Evolutionary conservation across 2,113 vertebrate genomes (phyloP).

Genomic region (Centrocercus urophasianus): DNA sequence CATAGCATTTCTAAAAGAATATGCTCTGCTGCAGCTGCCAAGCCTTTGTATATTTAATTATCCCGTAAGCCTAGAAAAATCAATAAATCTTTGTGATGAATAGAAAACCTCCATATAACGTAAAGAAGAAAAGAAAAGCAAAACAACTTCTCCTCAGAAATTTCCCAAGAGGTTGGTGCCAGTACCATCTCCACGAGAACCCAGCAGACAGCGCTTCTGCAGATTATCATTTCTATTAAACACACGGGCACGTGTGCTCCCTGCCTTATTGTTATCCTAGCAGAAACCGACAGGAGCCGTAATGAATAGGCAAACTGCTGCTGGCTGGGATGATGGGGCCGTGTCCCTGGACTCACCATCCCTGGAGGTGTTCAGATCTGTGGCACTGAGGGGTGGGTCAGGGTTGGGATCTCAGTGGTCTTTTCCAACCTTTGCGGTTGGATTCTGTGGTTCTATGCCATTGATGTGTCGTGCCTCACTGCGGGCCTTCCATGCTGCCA

Average conservation of each 20-base stretch:
- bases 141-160: neutral
- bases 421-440: too few relatives aligned
- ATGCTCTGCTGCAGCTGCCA: conserved; percentile 70
- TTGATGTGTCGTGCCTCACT: neutral
- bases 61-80: conserved; percentile 60
- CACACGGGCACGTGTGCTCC: conserved; percentile 27
- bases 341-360: too few relatives aligned
- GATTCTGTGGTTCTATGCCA: neutral
- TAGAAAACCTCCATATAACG: conserved; percentile 61
- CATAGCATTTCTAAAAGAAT: conserved; percentile 69
- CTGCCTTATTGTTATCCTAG: conserved; percentile 49
- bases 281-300: conserved; percentile 52
- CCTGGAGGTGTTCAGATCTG: too few relatives aligned
- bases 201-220: conserved; percentile 59
- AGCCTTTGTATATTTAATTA: conserved; percentile 76
- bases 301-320: neutral
- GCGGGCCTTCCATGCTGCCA: neutral
- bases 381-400: too few relatives aligned
- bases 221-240: conserved; percentile 68
- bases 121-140: neutral
- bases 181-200: conserved; percentile 35
- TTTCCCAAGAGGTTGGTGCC: conserved; percentile 49
- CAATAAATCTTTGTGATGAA: conserved; percentile 71
- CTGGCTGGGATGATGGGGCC: neutral
- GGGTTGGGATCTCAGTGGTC: too few relatives aligned